Evolutionary conservation across 2,888 invertebrate species (phyloP).

Genomic region (Eristalis pertinax): DNA sequence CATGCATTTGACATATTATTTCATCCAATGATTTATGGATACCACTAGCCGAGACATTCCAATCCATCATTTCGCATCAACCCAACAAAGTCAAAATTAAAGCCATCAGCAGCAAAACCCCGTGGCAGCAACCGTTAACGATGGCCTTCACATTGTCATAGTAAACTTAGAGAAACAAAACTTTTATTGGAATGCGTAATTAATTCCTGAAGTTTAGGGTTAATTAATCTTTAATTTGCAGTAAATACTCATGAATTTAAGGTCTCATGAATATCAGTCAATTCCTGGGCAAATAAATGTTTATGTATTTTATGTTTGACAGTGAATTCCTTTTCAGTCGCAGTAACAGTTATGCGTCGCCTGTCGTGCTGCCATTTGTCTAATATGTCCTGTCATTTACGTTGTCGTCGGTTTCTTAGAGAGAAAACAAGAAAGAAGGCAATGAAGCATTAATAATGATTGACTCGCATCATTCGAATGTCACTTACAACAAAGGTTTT

Average conservation of each 20-base stretch:
- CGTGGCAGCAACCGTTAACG: not conserved
- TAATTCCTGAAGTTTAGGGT: not conserved
- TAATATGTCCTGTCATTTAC: not conserved
- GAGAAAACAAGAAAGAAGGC: not conserved
- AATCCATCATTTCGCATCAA: not conserved
- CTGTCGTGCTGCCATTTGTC: not conserved
- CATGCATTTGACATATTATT: not conserved
- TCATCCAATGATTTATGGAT: not conserved
- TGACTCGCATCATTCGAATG: not conserved
- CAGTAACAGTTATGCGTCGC: not conserved
- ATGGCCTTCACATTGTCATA: not conserved
- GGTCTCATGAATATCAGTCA: not conserved
- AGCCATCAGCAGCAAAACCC: not conserved
- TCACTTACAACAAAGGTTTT: not conserved
- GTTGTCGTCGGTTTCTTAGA: not conserved
- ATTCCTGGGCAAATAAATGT: not conserved
- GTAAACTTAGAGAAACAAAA: not conserved
- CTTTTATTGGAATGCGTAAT: not conserved
- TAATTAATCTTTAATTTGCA: not conserved
- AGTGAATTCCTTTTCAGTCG: not conserved
- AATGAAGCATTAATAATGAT: not conserved
- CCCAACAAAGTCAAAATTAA: not conserved
- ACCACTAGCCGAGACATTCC: not conserved
- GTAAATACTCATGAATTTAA: not conserved
- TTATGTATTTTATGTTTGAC: not conserved